Base-by-base conservation (phyloP, 2,797 vertebrate species). In the Chaetophractus vellerosus region DNA sequence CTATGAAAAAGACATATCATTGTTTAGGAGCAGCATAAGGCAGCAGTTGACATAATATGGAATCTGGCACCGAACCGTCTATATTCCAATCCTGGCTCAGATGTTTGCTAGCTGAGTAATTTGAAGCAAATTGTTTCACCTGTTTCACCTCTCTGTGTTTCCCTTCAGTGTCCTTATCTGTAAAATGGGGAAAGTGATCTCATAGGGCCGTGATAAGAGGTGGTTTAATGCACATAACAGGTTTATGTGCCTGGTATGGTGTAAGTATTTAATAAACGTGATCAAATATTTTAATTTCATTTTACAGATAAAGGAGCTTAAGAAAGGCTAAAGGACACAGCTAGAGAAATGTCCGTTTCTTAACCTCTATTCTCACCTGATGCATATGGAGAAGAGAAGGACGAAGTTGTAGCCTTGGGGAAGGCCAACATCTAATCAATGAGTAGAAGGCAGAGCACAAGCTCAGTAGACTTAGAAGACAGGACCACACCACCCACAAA, bases 301-400 rank as follows among this genome's bases (percentile, higher is more conserved):
- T 94, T 82, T 95, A 86, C 18, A 86, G 26, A 90, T 36, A 59
- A 82, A n/a, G 9, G 61, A 90, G 12, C 36, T 79, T 72, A 82
- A 89, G 5, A 71, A 75, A 74, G 28, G 45, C 18, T 88, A 57
- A 95, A 84, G 28, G 59, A 57, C 41, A 92, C 2, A 11, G 33
- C 14, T 84, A 71, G 74, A 93, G 80, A 90, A 45, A 55, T 21
- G 78, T 1, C 52, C 19, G 8, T 14, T 14, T 63, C 24, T 64
- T 61, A 95, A 55, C 33, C 57, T 95, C 81, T 85, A 61, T 38
- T 26, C 8, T 31, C 88, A 23, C 15, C 48, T 41, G 12, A 55
- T 16, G 86, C 11, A 45, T 21, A 1, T 12, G 26, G 23, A 38
- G 38, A 59, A 93, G 26, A 64, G 52, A 96, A 57, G 7, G 23